Percentiles rank a stretch among this genome's conserved stretches.
Conservation (phyloP, 2,888 invertebrate species). For the Pristionchus arcanus region DNA sequence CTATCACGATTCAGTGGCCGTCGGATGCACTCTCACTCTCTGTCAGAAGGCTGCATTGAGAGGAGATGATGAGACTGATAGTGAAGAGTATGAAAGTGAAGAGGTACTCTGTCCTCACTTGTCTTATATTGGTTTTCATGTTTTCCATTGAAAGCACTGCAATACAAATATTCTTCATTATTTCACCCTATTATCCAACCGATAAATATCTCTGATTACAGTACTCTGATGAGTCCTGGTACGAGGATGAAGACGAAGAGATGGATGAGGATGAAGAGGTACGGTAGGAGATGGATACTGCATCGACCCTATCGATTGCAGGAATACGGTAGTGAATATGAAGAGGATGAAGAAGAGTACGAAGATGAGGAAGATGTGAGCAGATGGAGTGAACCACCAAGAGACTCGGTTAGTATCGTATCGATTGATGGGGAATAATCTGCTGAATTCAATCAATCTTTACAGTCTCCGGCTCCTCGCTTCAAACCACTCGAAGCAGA, state of each 20-base stretch:
- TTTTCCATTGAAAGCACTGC: too few relatives aligned
- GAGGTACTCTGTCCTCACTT: constrained; percentile 43
- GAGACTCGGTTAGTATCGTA: neutral
- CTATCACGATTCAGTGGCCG: constrained; percentile 65
- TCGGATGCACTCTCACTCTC: constrained; percentile 74
- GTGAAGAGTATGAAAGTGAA: constrained; percentile 66
- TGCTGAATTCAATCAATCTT: neutral
- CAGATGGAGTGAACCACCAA: constrained; percentile 48
- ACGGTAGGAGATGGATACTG: neutral
- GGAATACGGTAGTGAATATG: constrained; percentile 61
- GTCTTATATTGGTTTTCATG: too few relatives aligned
- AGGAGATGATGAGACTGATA: constrained; percentile 68
- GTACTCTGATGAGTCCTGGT: constrained; percentile 68
- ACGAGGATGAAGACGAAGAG: constrained; percentile 67
- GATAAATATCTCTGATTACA: neutral
- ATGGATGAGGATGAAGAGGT: constrained; percentile 39
- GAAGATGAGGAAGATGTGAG: constrained; percentile 62
- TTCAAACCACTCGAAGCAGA: neutral
- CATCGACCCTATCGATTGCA: neutral
- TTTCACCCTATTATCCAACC: too few relatives aligned
- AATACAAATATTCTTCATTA: too few relatives aligned
- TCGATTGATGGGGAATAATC: neutral
- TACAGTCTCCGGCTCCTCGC: constrained; percentile 47
- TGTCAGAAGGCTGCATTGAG: constrained; percentile 72
- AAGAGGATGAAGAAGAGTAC: constrained; percentile 56